These are phyloP conservation scores for Brachystomella parvula DNA, from an alignment of 1,140 invertebrate species.

Conservation along the genomic window DNA sequence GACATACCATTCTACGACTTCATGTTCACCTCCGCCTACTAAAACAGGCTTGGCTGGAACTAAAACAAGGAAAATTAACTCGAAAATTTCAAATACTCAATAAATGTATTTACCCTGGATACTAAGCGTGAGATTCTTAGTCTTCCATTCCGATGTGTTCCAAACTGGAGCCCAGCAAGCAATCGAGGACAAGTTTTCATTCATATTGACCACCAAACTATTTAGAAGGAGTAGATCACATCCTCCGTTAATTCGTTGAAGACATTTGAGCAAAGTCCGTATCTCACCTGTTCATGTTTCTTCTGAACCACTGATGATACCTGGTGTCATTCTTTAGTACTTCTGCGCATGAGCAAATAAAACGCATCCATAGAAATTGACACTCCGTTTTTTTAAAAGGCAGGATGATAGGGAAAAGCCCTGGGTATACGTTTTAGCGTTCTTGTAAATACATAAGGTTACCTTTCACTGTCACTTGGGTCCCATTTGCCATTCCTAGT, in stretches of 20 bases:
- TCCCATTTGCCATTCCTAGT: neutral
- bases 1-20: constrained; percentile 15
- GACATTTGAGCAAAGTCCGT: no score
- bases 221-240: no score
- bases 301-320: neutral
- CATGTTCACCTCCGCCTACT: constrained; percentile 3
- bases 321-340: neutral
- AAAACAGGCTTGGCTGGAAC: constrained; percentile 3
- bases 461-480: neutral
- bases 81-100: neutral
- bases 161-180: constrained; percentile 28
- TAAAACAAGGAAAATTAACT: neutral
- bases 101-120: constrained; percentile 6
- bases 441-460: no score
- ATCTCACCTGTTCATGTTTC: neutral
- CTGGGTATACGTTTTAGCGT: no score
- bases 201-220: constrained; percentile 4
- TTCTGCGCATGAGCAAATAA: neutral
- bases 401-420: no score
- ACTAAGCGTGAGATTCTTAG: constrained; percentile 7
- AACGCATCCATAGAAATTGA: neutral
- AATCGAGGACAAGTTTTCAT: constrained; percentile 5
- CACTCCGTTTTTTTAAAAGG: neutral
- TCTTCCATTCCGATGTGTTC: constrained; percentile 30
- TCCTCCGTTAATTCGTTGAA: no score